phyloP scores from a whole-genome alignment of 2,888 invertebrate genomes.

The Chaetoderma sp. region DNA sequence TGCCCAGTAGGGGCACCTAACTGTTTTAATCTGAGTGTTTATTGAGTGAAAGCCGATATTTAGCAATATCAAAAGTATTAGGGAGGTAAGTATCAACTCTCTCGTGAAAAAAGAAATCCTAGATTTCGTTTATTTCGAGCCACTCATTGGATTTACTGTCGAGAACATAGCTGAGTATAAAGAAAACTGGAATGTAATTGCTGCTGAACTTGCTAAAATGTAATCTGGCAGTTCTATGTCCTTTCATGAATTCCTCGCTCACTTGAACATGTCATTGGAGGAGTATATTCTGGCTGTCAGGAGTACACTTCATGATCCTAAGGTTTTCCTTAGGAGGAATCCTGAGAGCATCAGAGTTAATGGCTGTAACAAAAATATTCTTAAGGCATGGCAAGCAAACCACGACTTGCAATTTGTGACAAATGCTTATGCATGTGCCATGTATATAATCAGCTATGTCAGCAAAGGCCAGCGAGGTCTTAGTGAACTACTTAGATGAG shows the following conservation, averaged over 20 bases:
- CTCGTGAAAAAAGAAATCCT: too few relatives aligned
- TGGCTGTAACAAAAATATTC: slow-evolving; percentile 12
- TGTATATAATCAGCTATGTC: slow-evolving; percentile 2
- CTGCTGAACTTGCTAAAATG: too few relatives aligned
- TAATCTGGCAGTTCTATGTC: too few relatives aligned
- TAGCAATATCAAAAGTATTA: too few relatives aligned
- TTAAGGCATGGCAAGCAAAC: slow-evolving; percentile 13
- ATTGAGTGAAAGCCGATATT: too few relatives aligned
- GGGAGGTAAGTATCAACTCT: too few relatives aligned
- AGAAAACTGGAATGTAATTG: too few relatives aligned
- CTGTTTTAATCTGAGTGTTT: too few relatives aligned
- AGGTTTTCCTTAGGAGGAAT: slow-evolving; percentile 17
- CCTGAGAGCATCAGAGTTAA: slow-evolving; percentile 8
- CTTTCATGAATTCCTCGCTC: neutral
- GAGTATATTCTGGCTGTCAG: neutral
- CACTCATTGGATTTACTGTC: too few relatives aligned
- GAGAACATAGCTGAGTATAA: too few relatives aligned
- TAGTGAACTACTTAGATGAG: slow-evolving; percentile 1
- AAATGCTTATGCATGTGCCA: slow-evolving; percentile 13
- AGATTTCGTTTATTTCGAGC: too few relatives aligned
- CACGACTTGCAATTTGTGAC: slow-evolving; percentile 18
- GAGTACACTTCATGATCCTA: neutral
- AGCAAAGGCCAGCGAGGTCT: neutral
- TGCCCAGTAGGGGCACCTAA: too few relatives aligned
- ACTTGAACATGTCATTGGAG: slow-evolving; percentile 4